Percentiles rank a stretch among this genome's conserved stretches.
Evolutionary conservation across 1,140 invertebrate species (phyloP).

Genomic region (Plectus sambesii): DNA sequence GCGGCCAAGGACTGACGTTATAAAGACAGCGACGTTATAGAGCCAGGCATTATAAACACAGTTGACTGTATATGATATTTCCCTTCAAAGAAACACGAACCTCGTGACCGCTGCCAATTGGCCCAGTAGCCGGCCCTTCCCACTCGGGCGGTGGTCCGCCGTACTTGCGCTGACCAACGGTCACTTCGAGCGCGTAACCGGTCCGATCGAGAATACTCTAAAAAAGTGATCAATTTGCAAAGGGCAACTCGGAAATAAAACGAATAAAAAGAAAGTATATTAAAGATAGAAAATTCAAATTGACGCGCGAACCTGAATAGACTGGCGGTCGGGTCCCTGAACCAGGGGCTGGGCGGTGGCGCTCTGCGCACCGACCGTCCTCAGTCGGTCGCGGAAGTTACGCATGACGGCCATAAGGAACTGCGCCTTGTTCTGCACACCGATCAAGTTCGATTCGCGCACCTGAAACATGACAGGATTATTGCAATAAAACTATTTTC

Average conservation of each 20-base stretch:
- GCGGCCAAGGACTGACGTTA: too few species aligned
- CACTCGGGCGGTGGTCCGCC: slow-evolving; percentile 88
- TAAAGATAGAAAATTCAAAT: too few species aligned
- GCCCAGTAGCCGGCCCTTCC: slow-evolving; percentile 59
- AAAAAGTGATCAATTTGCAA: too few species aligned
- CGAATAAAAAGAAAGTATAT: too few species aligned
- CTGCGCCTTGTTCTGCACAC: slow-evolving; percentile 41
- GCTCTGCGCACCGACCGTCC: slow-evolving; percentile 28
- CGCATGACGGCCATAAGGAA: slow-evolving; percentile 43
- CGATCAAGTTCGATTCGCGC: slow-evolving; percentile 38
- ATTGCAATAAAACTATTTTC: slow-evolving; percentile 16
- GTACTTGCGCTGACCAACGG: slow-evolving; percentile 95
- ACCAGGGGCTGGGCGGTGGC: slow-evolving; percentile 32
- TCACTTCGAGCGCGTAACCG: slow-evolving; percentile 91
- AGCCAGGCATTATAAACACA: too few species aligned
- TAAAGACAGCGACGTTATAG: too few species aligned
- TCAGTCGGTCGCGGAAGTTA: slow-evolving; percentile 39
- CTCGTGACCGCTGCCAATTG: slow-evolving; percentile 83
- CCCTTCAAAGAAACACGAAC: too few species aligned
- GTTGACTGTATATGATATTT: too few species aligned
- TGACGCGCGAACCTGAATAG: slow-evolving; percentile 30
- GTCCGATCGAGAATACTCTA: slow-evolving; percentile 81
- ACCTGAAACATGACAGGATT: slow-evolving; percentile 8
- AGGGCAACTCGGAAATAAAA: too few species aligned
- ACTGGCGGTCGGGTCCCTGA: slow-evolving; percentile 31